These are phyloP conservation scores for Ceyx margarethae DNA, from an alignment of 2,113 vertebrate species.

Conservation along the genomic window DNA sequence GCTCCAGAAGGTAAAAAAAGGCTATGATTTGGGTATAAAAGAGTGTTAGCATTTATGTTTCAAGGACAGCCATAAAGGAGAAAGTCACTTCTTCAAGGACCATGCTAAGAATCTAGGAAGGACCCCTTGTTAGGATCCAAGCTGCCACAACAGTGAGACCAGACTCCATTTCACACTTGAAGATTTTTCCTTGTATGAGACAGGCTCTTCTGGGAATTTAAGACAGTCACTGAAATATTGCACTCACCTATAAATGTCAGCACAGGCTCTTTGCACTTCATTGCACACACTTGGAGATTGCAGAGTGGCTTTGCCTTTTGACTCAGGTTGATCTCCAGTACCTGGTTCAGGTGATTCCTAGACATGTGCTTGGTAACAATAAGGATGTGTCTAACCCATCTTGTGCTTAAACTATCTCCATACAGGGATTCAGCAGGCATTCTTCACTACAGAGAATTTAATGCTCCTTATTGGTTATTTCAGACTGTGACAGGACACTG, in stretches of 20 bases:
- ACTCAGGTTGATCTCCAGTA: not conserved
- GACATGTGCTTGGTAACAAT: not conserved
- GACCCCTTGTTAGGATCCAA: fast-evolving
- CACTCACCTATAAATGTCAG: not conserved
- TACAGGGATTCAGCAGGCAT: not conserved
- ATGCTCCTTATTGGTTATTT: not conserved
- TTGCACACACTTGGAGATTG: not conserved
- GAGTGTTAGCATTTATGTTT: not conserved
- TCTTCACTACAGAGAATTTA: not conserved
- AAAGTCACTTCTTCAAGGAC: not conserved
- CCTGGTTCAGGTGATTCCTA: not conserved
- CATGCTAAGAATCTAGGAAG: not conserved
- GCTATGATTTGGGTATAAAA: not conserved
- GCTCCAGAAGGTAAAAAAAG: not conserved
- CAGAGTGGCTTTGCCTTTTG: not conserved
- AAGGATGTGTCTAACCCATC: not conserved
- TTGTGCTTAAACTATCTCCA: fast-evolving
- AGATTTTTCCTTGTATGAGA: not conserved
- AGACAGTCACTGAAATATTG: not conserved
- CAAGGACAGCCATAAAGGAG: not conserved
- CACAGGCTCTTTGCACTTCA: not conserved
- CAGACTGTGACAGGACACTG: not conserved
- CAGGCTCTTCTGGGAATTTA: not conserved
- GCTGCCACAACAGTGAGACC: not conserved
- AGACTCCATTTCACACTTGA: not conserved